Base-by-base conservation (phyloP, 2,113 vertebrate species). In the Copsychus sechellarum region DNA sequence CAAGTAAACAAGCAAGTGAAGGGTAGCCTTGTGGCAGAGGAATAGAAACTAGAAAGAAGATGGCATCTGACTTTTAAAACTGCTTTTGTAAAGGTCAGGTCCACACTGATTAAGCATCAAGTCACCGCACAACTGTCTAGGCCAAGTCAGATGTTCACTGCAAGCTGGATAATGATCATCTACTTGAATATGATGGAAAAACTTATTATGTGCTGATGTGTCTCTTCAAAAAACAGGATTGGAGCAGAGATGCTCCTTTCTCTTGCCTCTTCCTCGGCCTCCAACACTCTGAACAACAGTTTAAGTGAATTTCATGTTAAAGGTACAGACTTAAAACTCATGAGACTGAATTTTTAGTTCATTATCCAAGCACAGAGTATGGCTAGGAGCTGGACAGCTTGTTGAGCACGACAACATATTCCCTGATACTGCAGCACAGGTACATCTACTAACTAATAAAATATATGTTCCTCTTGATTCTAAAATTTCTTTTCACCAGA, bases 21-120 rank as follows among this genome's bases (percentile, higher is more conserved):
- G 20, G 23, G 21, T 45, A 91, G n/a, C 4, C 54, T 62, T 6
- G 6, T 18, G 78, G 33, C 28, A 87, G 36, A 81, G 43, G 12
- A 81, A 73, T 5, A 43, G 42, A 81, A 80, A 47, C 40, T 21
- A 34, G 18, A 47, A 73, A 66, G 47, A 77, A 5, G 40, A 87
- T 64, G 43, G 36, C 65, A 48, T 67, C 82, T 81, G 48, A 89
- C 72, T 80, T 93, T 72, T 58, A 64, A 89, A 58, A 23, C 31
- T 87, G 69, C 60, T 64, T 81, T 70, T 91, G 8, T 62, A 86
- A 94, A 95, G 78, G 81, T 79, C 87, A 87, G 16, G 26, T 84
- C 51, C 64, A 57, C 31, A 25, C 20, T 62, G 50, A 36, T 66
- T 65, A 69, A 77, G 67, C 43, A 62, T 71, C 50, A 92, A 78